Evolutionary conservation across 2,797 vertebrate species (phyloP).

Genomic region (Sebastes flavidus): DNA sequence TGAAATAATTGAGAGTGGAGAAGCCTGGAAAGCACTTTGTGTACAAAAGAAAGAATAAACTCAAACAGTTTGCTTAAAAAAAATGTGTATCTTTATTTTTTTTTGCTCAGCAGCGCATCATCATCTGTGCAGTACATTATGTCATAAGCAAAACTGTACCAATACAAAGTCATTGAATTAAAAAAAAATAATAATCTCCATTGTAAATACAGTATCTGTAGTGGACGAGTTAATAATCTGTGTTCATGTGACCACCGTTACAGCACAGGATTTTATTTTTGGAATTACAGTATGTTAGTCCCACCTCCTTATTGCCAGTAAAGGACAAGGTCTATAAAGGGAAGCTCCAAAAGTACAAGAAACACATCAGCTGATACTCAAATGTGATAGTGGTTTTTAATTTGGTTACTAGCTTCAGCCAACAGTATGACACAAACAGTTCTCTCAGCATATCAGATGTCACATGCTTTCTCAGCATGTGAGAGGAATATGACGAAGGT

Average conservation of each 20-base stretch:
- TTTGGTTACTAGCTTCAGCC: neutral
- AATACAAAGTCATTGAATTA: neutral
- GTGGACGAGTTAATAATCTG: constrained; percentile 4
- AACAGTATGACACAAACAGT: neutral
- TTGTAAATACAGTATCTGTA: constrained; percentile 17
- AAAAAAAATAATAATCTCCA: neutral
- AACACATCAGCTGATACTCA: neutral
- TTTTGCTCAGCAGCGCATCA: neutral
- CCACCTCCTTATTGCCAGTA: too few species aligned
- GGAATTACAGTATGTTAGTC: neutral
- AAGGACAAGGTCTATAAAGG: neutral
- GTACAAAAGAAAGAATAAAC: constrained; percentile 44
- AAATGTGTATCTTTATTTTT: constrained; percentile 47
- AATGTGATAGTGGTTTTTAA: neutral
- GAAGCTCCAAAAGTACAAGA: neutral
- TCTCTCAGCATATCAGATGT: neutral
- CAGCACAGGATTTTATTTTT: neutral
- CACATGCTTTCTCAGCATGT: neutral
- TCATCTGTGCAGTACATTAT: constrained; percentile 8
- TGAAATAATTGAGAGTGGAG: neutral
- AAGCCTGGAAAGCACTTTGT: constrained; percentile 29
- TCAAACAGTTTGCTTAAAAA: constrained; percentile 11
- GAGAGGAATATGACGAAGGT: neutral
- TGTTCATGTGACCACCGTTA: neutral
- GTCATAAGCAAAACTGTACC: neutral